A percentile compares a stretch with the other conserved stretches of the same genome.
phyloP scores from a whole-genome alignment of 2,888 invertebrate species.

The Syritta pipiens region DNA sequence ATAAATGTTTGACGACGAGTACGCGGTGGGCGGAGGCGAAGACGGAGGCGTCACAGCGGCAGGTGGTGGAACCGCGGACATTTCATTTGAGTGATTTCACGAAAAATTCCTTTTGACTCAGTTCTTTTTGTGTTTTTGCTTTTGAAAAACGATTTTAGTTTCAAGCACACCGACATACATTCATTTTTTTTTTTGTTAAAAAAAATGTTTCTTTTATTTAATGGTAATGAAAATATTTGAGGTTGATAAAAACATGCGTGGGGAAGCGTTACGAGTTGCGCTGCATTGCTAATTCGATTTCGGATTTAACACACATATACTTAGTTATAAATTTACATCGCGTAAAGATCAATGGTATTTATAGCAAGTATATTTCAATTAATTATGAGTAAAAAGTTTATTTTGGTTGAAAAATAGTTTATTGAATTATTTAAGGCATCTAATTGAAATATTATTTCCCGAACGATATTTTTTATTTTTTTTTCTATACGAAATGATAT shows the following conservation, averaged over 20 bases:
- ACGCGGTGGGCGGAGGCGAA: no score
- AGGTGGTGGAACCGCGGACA: slow-evolving; percentile 52
- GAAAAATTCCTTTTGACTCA: slow-evolving; percentile 28
- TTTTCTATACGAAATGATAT: slow-evolving; percentile 23
- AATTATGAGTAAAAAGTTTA: slow-evolving; percentile 45
- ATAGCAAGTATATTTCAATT: slow-evolving; percentile 49
- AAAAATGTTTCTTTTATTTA: slow-evolving; percentile 23
- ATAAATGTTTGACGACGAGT: slow-evolving; percentile 35
- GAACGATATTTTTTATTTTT: slow-evolving; percentile 37
- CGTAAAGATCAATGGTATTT: slow-evolving; percentile 54
- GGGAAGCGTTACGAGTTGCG: slow-evolving; percentile 25
- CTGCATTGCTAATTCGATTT: slow-evolving; percentile 27
- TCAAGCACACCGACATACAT: background rate
- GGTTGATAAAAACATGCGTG: slow-evolving; percentile 61
- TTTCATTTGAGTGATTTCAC: slow-evolving; percentile 59
- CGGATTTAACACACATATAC: background rate
- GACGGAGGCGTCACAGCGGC: slow-evolving; percentile 53
- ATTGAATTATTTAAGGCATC: slow-evolving; percentile 55
- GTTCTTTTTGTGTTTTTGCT: background rate
- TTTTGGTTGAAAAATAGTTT: slow-evolving; percentile 49
- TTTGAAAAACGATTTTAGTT: no score
- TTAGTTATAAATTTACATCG: slow-evolving; percentile 56
- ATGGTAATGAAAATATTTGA: slow-evolving; percentile 60
- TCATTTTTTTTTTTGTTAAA: background rate
- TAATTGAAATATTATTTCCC: slow-evolving; percentile 53